Percentiles rank a stretch among this genome's conserved stretches.
Conservation (phyloP, 2,888 invertebrate species). For the Diplazon laetatorius region DNA sequence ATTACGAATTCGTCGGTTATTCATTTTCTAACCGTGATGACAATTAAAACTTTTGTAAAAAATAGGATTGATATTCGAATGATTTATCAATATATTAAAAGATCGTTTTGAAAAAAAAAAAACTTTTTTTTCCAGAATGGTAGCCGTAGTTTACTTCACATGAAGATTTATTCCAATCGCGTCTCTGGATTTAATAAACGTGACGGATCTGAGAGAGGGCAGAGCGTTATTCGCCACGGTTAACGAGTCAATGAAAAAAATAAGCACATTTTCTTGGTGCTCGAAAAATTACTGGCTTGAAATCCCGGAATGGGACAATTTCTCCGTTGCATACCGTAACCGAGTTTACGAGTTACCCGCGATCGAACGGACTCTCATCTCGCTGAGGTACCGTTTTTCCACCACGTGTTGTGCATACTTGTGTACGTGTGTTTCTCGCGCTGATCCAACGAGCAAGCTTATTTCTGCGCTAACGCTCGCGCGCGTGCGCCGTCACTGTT, state of each 20-base stretch:
- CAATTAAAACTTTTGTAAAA: no score
- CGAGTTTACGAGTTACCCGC: constrained; percentile 18
- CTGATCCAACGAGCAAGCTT: constrained; percentile 21
- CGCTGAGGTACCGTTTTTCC: constrained; percentile 31
- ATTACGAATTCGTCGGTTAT: no score
- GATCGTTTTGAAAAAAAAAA: no score
- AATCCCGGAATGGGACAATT: constrained; percentile 23
- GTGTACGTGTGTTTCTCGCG: not conserved
- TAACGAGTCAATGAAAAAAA: constrained; percentile 1
- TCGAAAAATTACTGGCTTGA: not conserved
- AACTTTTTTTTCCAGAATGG: no score
- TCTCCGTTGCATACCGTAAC: constrained; percentile 7
- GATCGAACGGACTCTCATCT: constrained; percentile 14
- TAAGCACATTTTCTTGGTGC: not conserved
- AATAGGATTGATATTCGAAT: no score
- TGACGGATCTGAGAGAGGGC: not conserved
- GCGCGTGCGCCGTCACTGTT: constrained; percentile 27
- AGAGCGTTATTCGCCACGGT: not conserved
- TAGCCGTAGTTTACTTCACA: no score
- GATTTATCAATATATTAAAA: no score
- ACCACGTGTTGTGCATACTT: not conserved
- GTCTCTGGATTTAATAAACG: not conserved
- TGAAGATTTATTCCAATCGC: not conserved
- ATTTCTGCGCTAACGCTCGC: constrained; percentile 7
- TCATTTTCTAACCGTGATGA: no score